Evolutionary conservation across 1,140 invertebrate species (phyloP).

Genomic region (Contarinia nasturtii): DNA sequence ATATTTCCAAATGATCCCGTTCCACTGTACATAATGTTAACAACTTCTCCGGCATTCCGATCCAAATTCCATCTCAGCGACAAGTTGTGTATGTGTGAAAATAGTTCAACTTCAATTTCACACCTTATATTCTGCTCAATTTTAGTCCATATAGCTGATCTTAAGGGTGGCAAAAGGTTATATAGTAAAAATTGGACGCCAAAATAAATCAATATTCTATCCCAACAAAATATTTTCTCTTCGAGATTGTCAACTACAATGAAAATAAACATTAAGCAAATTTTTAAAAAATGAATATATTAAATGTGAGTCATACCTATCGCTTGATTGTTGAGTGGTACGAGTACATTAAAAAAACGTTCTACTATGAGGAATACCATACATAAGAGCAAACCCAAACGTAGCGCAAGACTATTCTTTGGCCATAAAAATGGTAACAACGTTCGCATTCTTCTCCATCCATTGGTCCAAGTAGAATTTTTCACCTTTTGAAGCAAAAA

Average conservation of each 20-base stretch:
- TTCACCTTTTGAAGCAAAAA: slow-evolving; percentile 30
- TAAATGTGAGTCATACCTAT: slow-evolving; percentile 40
- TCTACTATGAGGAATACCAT: slow-evolving; percentile 56
- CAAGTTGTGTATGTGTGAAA: slow-evolving; percentile 67
- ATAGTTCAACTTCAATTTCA: slow-evolving; percentile 73
- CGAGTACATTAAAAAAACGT: slow-evolving; percentile 75
- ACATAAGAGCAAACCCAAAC: slow-evolving; percentile 70
- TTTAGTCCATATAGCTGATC: slow-evolving; percentile 82
- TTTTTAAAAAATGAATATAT: not conserved
- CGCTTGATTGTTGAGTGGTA: slow-evolving; percentile 82
- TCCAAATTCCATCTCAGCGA: slow-evolving; percentile 79
- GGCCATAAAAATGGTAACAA: slow-evolving; percentile 89
- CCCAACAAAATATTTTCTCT: slow-evolving; percentile 56
- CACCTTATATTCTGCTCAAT: slow-evolving; percentile 90
- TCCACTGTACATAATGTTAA: slow-evolving; percentile 85
- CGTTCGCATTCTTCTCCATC: slow-evolving; percentile 55
- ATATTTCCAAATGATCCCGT: slow-evolving; percentile 87
- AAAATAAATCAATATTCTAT: slow-evolving; percentile 72
- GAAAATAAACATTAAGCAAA: not conserved
- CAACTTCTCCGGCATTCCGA: slow-evolving; percentile 90
- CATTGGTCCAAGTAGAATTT: slow-evolving; percentile 55
- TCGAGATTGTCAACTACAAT: slow-evolving; percentile 54
- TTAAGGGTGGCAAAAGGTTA: slow-evolving; percentile 79
- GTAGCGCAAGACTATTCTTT: slow-evolving; percentile 52
- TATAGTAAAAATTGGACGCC: slow-evolving; percentile 79